Conservation (phyloP, 2,113 vertebrate genomes). For the Callospermophilus lateralis region DNA sequence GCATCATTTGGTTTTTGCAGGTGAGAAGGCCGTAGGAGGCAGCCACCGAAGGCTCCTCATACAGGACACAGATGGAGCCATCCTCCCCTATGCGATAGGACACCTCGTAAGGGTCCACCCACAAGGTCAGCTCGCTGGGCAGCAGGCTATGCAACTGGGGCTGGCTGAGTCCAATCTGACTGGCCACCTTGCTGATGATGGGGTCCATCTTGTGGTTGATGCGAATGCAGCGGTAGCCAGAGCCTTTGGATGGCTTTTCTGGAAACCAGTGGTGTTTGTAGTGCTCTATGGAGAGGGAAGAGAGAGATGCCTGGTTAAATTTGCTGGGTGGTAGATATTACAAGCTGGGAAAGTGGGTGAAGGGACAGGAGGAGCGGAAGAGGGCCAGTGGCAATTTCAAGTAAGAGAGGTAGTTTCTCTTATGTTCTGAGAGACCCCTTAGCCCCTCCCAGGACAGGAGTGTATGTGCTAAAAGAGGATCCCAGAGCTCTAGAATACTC, state of each 20-base stretch:
- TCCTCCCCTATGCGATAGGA: conserved; percentile 94
- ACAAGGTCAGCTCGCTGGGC: conserved; percentile 93
- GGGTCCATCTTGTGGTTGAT: conserved; percentile 95
- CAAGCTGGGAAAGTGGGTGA: neutral
- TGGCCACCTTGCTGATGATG: conserved; percentile 90
- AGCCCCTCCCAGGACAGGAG: neutral
- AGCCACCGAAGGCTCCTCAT: conserved; percentile 81
- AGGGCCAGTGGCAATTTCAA: neutral
- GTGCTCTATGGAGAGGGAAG: conserved; percentile 86
- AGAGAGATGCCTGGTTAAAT: neutral
- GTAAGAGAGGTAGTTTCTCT: neutral
- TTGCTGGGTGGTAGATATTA: neutral
- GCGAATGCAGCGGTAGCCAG: conserved; percentile 94
- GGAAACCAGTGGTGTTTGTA: conserved; percentile 95
- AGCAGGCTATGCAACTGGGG: conserved; percentile 89
- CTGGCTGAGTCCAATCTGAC: conserved; percentile 89
- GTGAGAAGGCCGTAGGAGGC: conserved; percentile 86
- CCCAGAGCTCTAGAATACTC: neutral
- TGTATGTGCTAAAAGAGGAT: neutral
- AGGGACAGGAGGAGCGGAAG: neutral
- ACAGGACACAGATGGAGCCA: conserved; percentile 93
- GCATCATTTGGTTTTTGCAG: conserved; percentile 91
- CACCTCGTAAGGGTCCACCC: conserved; percentile 94
- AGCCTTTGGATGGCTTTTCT: conserved; percentile 92
- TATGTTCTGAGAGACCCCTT: neutral